Percentiles rank a stretch among this genome's conserved stretches.
Evolutionary conservation across 1,140 invertebrate species (phyloP).

Genomic region (Diachasmimorpha longicaudata): DNA sequence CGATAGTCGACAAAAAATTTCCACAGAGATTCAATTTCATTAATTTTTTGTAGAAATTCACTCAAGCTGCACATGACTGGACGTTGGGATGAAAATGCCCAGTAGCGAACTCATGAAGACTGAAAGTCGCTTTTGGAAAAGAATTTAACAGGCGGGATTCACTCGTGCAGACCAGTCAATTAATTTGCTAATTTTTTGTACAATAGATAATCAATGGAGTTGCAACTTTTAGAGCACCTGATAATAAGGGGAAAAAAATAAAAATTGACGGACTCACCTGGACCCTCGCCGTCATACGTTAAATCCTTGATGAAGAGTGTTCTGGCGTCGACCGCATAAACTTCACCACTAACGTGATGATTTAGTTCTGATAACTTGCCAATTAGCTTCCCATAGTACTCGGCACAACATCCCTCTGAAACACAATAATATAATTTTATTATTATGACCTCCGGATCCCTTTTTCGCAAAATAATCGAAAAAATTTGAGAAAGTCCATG

Average conservation of each 20-base stretch:
- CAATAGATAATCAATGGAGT: no score
- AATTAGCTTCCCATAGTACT: constrained; percentile 80
- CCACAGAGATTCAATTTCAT: background rate
- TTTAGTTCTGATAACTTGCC: constrained; percentile 78
- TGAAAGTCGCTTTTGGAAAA: background rate
- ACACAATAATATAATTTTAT: constrained; percentile 10
- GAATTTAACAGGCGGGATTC: background rate
- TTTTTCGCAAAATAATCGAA: no score
- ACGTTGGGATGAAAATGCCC: background rate
- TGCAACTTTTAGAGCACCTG: no score
- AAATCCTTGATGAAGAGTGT: constrained; percentile 88
- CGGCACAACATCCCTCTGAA: constrained; percentile 51
- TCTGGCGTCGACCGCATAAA: constrained; percentile 85
- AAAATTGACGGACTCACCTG: constrained; percentile 67
- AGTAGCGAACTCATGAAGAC: background rate
- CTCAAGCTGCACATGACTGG: background rate
- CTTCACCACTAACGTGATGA: constrained; percentile 83
- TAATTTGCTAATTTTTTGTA: no score
- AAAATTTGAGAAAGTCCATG: no score
- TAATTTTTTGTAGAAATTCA: background rate
- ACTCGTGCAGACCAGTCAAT: background rate
- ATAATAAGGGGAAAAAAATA: no score
- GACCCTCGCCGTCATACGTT: constrained; percentile 87
- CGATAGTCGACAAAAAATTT: background rate
- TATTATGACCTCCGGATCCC: no score